These are phyloP conservation scores for Tubulanus polymorphus DNA, from an alignment of 2,888 invertebrate genomes.

Conservation along the genomic window DNA sequence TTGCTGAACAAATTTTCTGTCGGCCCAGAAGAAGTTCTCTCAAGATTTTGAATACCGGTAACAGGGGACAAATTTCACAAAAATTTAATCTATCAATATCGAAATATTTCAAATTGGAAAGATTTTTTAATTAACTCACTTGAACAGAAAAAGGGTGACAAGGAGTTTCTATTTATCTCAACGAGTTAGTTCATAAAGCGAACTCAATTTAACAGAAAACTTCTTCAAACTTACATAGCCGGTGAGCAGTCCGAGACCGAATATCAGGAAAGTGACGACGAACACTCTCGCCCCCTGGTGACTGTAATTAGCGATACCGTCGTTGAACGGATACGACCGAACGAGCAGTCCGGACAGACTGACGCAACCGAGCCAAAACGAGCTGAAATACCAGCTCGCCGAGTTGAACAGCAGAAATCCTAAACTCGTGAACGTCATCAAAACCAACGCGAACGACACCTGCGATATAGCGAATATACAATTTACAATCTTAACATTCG, in stretches of 20 bases:
- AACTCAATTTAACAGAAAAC: background rate
- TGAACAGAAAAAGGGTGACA: conserved; percentile 10
- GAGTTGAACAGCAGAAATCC: conserved; percentile 40
- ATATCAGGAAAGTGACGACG: conserved; percentile 31
- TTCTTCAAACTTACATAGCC: conserved; percentile 45
- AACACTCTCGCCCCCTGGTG: conserved; percentile 26
- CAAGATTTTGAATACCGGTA: no score
- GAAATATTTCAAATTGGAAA: no score
- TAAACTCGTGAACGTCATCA: conserved; percentile 38
- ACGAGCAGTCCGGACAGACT: conserved; percentile 34
- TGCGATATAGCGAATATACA: conserved; percentile 21
- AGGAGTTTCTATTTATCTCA: background rate
- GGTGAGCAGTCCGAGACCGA: conserved; percentile 36
- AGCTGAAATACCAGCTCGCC: conserved; percentile 28
- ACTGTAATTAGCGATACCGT: conserved; percentile 20
- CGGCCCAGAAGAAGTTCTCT: no score
- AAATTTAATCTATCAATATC: no score
- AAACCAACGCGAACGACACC: conserved; percentile 33
- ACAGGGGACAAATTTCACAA: no score
- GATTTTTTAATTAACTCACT: no score
- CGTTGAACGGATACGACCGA: conserved; percentile 20
- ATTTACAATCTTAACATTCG: no score
- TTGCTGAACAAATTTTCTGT: no score
- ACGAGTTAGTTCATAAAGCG: background rate
- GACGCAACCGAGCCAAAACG: conserved; percentile 31